These are phyloP conservation scores for Brachyhypopomus gauderio DNA, from an alignment of 2,113 vertebrate species.

Conservation along the genomic window DNA sequence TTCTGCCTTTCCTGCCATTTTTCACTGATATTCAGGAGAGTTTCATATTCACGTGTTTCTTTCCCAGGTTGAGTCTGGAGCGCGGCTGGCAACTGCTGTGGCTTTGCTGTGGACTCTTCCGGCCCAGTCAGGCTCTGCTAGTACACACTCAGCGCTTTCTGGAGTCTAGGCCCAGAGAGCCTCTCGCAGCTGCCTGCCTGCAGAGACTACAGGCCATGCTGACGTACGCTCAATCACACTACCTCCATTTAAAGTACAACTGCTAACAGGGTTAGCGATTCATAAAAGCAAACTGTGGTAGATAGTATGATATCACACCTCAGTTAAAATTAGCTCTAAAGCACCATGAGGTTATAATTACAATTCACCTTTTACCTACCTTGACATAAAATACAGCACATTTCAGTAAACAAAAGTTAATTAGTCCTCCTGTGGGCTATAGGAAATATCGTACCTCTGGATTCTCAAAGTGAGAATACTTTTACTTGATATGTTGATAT, in stretches of 20 bases:
- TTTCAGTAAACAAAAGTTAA: background rate
- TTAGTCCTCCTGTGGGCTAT: background rate
- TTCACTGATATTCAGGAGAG: background rate
- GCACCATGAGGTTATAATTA: too few species aligned
- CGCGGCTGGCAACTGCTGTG: constrained; percentile 93
- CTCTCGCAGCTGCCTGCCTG: constrained; percentile 77
- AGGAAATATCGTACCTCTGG: background rate
- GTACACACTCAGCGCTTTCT: constrained; percentile 82
- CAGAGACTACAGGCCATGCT: constrained; percentile 79
- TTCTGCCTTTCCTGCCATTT: background rate
- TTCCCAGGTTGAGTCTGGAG: constrained; percentile 81
- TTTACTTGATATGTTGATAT: background rate
- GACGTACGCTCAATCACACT: constrained; percentile 72
- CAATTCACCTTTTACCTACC: too few species aligned
- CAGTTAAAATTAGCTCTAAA: too few species aligned
- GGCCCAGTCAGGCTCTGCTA: constrained; percentile 78
- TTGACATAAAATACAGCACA: too few species aligned
- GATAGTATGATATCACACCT: too few species aligned
- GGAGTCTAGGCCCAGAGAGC: constrained; percentile 79
- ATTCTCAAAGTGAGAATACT: background rate
- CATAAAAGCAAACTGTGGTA: too few species aligned
- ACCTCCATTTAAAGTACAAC: background rate
- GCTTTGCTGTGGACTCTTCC: constrained; percentile 89
- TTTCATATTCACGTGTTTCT: background rate
- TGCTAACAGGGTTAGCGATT: too few species aligned